A percentile compares a stretch with the other conserved stretches of the same genome.
These are phyloP conservation scores for Notoglanidium macrostoma DNA, from an alignment of 2,797 vertebrate genomes.

Conservation along the genomic window DNA sequence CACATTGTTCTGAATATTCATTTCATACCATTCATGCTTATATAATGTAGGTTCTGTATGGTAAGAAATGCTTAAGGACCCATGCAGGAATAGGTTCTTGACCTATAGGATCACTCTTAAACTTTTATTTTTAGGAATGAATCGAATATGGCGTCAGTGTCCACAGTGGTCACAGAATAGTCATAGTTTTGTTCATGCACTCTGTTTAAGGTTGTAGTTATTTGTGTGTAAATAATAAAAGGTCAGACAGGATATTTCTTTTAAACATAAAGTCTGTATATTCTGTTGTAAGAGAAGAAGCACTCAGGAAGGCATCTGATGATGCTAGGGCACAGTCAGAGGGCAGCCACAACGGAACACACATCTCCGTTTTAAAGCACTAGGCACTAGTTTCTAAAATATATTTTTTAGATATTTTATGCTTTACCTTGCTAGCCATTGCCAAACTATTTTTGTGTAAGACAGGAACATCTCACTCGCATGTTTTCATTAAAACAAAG, in stretches of 20 bases:
- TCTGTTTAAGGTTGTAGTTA: neutral
- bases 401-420: neutral
- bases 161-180: neutral
- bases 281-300: neutral
- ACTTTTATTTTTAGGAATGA: neutral
- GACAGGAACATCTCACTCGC: conserved; percentile 44
- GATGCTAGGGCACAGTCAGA: neutral
- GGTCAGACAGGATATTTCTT: neutral
- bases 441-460: conserved; percentile 8
- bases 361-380: neutral
- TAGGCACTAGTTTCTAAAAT: neutral
- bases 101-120: neutral
- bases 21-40: neutral
- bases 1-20: neutral
- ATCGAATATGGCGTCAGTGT: neutral
- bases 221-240: neutral
- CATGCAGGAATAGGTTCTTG: neutral
- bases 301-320: neutral
- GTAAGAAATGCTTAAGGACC: neutral
- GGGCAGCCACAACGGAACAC: neutral
- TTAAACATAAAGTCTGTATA: neutral
- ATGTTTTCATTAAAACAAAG: conserved; percentile 47
- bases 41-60: neutral
- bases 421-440: neutral
- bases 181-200: neutral